Base-by-base conservation (phyloP, 2,797 vertebrate species). In the Anolis apletophallus region DNA sequence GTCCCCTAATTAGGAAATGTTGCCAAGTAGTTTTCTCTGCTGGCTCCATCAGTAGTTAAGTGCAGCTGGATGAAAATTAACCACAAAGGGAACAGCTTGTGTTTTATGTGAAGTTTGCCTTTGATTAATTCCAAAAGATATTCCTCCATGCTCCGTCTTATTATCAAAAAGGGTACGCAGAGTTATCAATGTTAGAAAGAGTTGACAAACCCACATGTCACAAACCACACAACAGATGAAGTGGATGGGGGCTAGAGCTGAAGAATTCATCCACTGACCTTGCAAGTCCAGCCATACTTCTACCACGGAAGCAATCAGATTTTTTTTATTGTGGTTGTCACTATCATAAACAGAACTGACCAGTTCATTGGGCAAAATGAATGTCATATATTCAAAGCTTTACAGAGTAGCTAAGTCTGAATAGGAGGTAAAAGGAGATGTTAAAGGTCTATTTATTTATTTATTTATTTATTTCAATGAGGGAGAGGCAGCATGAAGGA, bases 21-120 rank as follows among this genome's bases (percentile, higher is more conserved):
- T 96, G 94, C 94, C 95, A 96, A 95, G 93, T 93, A 94, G 94
- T 95, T 96, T 96, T 95, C 94, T 95, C 92, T 94, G 94, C 95
- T 95, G 96, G 96, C 94, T 95, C 93, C 94, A 91, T 94, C 94
- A 87, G 92, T 95, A 94, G 91, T 95, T 93, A 93, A 96, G 92
- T 96, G 91, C 95, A 96, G 94, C 95, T 96, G 95, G 95, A 96
- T 95, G 93, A 94, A 94, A 95, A 96, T 96, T 94, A 96, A 94
- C 94, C 96, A 96, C 96, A 96, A 96, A 96, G 94, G 94, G 91
- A 96, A 94, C 95, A 96, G 95, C 94, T 96, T 96, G 94, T 94
- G 93, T 95, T 96, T 96, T 95, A 95, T 95, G 94, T 94, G 95
- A 95, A 95, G 94, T 94, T 96, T 95, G 92, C 94, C 89, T 96